phyloP scores from a whole-genome alignment of 2,888 invertebrate species.

The Plebejus melissa region DNA sequence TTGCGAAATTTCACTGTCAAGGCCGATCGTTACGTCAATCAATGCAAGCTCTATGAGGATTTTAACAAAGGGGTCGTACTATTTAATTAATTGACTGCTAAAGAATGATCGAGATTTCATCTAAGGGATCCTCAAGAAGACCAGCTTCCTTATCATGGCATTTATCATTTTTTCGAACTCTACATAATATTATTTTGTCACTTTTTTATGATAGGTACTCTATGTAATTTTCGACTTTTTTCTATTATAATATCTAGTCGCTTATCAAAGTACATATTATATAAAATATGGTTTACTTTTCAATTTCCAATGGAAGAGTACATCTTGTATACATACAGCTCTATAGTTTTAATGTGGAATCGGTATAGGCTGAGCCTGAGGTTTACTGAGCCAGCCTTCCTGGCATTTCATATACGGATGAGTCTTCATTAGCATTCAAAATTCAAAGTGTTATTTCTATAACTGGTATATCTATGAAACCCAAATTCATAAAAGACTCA shows the following conservation, averaged over 20 bases:
- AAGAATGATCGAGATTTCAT: no score
- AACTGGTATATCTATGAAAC: not conserved
- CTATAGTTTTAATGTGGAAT: not conserved
- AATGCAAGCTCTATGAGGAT: not conserved
- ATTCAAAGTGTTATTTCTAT: not conserved
- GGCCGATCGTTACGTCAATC: not conserved
- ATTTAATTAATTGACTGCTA: no score
- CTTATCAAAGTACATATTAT: no score
- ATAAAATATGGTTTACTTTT: not conserved
- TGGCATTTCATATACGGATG: not conserved
- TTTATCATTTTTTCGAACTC: no score
- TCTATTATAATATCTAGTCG: no score
- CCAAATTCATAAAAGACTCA: no score
- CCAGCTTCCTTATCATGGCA: no score
- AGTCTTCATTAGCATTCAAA: not conserved
- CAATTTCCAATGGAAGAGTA: not conserved
- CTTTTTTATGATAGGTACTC: no score
- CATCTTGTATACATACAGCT: not conserved
- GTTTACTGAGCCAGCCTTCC: not conserved
- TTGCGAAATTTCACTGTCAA: constrained; percentile 13
- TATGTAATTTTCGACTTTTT: no score
- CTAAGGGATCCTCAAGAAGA: no score
- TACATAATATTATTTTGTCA: no score
- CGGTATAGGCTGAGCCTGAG: not conserved
- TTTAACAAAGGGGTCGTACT: no score